Conservation (phyloP, 2,113 vertebrate genomes). For the Pachycephala philippinensis region DNA sequence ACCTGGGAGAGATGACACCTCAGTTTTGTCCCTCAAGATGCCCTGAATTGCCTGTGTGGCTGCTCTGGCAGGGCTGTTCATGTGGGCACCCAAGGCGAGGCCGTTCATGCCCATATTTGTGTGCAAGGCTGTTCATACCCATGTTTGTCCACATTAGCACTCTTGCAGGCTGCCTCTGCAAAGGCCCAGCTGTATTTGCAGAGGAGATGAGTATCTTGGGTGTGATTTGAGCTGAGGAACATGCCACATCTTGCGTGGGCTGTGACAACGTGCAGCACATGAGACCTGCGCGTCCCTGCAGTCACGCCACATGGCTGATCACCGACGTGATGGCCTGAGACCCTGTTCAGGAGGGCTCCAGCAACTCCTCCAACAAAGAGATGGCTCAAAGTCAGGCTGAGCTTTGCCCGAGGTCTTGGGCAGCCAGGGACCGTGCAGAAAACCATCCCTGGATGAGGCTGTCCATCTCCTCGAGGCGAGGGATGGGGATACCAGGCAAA, state of each 20-base stretch:
- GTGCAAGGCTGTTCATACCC: neutral
- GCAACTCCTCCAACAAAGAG: neutral
- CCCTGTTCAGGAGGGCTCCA: neutral
- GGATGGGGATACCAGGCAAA: neutral
- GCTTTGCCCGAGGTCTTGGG: neutral
- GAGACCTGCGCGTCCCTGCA: neutral
- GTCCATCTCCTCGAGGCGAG: neutral
- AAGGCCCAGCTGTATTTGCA: neutral
- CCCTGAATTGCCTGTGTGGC: neutral
- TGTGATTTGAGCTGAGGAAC: neutral
- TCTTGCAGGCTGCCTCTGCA: neutral
- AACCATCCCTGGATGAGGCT: too few species aligned
- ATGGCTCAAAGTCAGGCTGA: neutral
- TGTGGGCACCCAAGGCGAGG: neutral
- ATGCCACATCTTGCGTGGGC: neutral
- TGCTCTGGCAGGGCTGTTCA: neutral
- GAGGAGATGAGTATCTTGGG: neutral
- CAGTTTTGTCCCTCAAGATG: neutral
- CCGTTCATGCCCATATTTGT: neutral
- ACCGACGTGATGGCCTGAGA: rapidly evolving
- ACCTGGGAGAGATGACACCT: neutral
- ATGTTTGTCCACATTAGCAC: neutral
- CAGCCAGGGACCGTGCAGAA: neutral
- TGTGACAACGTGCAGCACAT: neutral
- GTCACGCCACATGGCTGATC: rapidly evolving